A percentile compares a stretch with the other conserved stretches of the same genome.
Evolutionary conservation across 2,888 invertebrate species (phyloP).

Genomic region (Nephrotoma guestfalica): DNA sequence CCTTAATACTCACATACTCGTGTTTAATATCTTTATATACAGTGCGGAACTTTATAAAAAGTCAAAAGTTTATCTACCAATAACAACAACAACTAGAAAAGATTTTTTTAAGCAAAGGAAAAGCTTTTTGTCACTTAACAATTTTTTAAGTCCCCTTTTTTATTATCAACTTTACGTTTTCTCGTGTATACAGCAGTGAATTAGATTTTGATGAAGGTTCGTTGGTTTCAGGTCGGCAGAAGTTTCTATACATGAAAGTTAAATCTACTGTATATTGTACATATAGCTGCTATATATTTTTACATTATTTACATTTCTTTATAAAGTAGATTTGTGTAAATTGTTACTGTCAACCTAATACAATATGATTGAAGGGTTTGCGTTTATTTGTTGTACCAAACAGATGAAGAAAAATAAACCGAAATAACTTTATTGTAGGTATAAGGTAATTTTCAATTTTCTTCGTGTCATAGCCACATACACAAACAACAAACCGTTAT

Average conservation of each 20-base stretch:
- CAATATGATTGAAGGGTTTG: not conserved
- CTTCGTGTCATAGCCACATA: not conserved
- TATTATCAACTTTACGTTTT: not conserved
- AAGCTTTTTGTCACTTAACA: not conserved
- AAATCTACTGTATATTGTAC: not conserved
- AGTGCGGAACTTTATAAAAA: not conserved
- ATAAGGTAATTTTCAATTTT: not conserved
- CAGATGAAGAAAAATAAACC: not conserved
- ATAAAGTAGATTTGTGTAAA: not conserved
- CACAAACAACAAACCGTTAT: not conserved
- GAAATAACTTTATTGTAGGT: not conserved
- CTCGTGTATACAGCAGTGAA: not conserved
- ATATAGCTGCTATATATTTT: not conserved
- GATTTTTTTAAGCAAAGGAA: not conserved
- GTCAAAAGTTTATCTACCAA: not conserved
- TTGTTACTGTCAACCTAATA: not conserved
- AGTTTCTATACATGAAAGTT: not conserved
- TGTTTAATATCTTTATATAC: not conserved
- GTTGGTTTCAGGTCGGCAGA: not conserved
- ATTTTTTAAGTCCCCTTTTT: not conserved
- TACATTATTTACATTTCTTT: not conserved
- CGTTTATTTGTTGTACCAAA: not conserved
- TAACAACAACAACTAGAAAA: not conserved
- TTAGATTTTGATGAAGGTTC: not conserved
- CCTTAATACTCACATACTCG: not conserved